Evolutionary conservation across 2,113 vertebrate genomes (phyloP).

Genomic region (Tragelaphus buxtoni): DNA sequence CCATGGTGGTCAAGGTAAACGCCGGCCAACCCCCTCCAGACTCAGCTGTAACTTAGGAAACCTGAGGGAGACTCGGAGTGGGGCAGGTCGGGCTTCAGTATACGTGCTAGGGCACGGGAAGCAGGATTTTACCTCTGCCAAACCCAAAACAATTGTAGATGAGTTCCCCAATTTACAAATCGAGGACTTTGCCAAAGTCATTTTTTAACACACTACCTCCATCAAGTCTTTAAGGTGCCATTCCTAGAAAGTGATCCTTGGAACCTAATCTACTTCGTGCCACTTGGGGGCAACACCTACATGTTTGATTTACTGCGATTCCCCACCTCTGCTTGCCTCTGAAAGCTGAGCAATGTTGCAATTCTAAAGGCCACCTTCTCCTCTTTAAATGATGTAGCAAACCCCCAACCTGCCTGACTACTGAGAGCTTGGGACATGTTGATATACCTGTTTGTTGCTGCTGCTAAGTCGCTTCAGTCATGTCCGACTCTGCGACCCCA

Average conservation of each 20-base stretch:
- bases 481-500: too few relatives aligned
- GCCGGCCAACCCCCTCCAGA: background rate
- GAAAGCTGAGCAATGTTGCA: constrained; percentile 44
- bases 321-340: constrained; percentile 54
- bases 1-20: background rate
- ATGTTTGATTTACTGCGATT: constrained; percentile 81
- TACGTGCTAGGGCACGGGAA: too few relatives aligned
- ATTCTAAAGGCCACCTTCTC: background rate
- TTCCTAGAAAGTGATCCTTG: constrained; percentile 59
- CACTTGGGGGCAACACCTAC: constrained; percentile 85
- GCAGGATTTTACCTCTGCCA: background rate
- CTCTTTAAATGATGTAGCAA: background rate
- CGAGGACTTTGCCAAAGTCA: background rate
- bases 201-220: background rate
- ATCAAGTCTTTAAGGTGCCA: constrained; percentile 21
- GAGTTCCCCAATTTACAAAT: background rate
- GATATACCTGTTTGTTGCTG: background rate
- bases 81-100: background rate
- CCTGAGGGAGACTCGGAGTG: background rate
- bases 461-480: too few relatives aligned
- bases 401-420: background rate
- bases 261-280: constrained; percentile 72
- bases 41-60: background rate
- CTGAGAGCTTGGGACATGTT: background rate
- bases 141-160: background rate